Evolutionary conservation across 1,140 invertebrate genomes (phyloP), one percentile per base, ranked within the genome.

Genomic region (Yoshiicerus persimilis): DNA sequence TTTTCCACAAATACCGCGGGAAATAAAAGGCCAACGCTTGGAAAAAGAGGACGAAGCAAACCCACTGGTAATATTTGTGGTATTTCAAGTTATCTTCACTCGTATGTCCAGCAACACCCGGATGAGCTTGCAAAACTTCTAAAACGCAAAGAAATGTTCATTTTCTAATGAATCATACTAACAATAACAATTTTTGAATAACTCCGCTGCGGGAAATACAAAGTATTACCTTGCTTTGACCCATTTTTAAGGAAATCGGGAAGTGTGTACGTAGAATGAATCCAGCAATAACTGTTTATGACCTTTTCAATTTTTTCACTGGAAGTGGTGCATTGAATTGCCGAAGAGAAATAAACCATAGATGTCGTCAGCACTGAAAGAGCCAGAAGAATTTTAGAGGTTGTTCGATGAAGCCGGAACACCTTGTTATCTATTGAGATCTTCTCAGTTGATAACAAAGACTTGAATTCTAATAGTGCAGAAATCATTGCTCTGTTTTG

Each of bases 31-130:
- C 91, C 16, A 95, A 93, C 91, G 92, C 93, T 91, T 93, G 92
- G 25, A 93, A 90, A 92, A 98, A 97, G 16, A 98, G 94, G 87
- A 97, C 96, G 91, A 99, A 97, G 92, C 97, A 97, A 38, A 98
- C 96, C 97, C 97, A 99, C 94, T 99, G 97, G 92, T 98, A 99
- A 92, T 98, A 99, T 91, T 97, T 97, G 93, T 98, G 96, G n/a
- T 92, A 92, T 91, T 96, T 96, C n/a, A 96, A 93, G 91, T 96
- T 94, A 90, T 97, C 95, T 1, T 90, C 91, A 16, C 89, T 38
- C 4, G 84, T 32, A 87, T 36, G 34, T 90, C 95, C 93, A 8
- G 95, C 95, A 34, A 96, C 95, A 41, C 91, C 92, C 30, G 96
- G 94, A 23, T 80, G 34, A 23, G 75, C 75, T 36, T 80, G 75